phyloP scores from a whole-genome alignment of 2,888 invertebrate species.

The Drosophila koepferae region DNA sequence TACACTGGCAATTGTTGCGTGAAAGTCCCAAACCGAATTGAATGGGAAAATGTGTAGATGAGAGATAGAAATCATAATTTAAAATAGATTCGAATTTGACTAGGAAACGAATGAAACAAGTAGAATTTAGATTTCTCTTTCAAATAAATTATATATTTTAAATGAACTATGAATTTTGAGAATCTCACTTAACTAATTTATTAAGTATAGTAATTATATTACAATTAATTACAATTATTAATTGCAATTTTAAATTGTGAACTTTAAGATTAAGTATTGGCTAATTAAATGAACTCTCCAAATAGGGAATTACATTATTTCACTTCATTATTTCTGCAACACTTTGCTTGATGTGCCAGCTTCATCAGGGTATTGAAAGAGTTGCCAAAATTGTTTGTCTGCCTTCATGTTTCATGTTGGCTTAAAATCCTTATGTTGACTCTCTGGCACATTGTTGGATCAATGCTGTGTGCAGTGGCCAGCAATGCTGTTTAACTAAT shows the following conservation, averaged over 20 bases:
- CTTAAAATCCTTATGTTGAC: slow-evolving; percentile 13
- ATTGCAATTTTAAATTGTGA: too few relatives aligned
- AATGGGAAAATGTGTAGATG: not conserved
- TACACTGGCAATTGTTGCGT: not conserved
- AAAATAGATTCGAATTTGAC: not conserved
- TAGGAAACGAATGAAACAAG: not conserved
- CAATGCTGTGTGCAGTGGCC: slow-evolving; percentile 16
- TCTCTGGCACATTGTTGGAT: slow-evolving; percentile 2
- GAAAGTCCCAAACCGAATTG: not conserved
- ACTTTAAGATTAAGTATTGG: too few relatives aligned
- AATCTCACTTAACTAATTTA: too few relatives aligned
- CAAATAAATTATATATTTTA: too few relatives aligned
- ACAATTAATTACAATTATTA: too few relatives aligned
- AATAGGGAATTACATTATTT: not conserved
- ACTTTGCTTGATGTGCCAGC: not conserved
- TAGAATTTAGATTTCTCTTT: not conserved
- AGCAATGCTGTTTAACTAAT: slow-evolving; percentile 52
- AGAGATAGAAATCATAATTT: not conserved
- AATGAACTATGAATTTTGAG: too few relatives aligned
- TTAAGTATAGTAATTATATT: too few relatives aligned
- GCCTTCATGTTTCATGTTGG: not conserved
- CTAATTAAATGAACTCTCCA: too few relatives aligned
- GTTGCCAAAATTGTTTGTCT: not conserved
- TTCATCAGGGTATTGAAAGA: not conserved
- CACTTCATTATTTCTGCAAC: not conserved